phyloP scores from a whole-genome alignment of 2,797 vertebrate species.

The Enteromius anoplus region DNA sequence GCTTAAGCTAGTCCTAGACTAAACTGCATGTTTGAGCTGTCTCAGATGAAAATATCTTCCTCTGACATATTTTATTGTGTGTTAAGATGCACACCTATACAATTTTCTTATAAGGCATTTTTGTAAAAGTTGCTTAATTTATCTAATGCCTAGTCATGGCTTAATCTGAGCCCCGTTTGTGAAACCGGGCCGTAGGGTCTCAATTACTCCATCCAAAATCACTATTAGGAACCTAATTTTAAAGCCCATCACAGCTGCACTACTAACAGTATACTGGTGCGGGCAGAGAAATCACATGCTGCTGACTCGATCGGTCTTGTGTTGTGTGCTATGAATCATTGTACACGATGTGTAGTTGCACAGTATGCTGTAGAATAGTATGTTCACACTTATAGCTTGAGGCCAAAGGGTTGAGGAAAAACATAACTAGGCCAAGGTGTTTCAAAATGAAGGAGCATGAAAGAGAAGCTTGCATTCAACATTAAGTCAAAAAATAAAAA shows the following conservation, averaged over 20 bases:
- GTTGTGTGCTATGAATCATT: constrained; percentile 12
- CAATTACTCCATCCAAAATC: not conserved
- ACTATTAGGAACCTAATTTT: not conserved
- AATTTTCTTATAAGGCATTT: too few species aligned
- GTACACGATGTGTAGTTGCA: not conserved
- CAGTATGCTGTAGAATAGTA: not conserved
- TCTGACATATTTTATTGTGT: too few species aligned
- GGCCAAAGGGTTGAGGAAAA: constrained; percentile 21
- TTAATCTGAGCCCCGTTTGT: too few species aligned
- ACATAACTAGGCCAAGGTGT: constrained; percentile 1
- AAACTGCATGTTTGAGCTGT: too few species aligned
- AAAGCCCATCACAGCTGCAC: not conserved
- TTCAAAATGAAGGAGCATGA: not conserved
- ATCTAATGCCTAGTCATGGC: too few species aligned
- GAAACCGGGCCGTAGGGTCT: not conserved
- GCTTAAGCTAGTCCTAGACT: too few species aligned
- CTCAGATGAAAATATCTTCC: too few species aligned
- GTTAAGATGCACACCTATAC: too few species aligned
- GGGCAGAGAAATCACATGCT: not conserved
- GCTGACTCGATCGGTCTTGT: not conserved
- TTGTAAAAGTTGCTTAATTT: too few species aligned
- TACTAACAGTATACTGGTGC: not conserved
- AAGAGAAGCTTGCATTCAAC: not conserved
- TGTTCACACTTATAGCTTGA: constrained; percentile 6
- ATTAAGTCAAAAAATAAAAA: not conserved